Base-by-base conservation (phyloP, 2,797 vertebrate genomes). In the Chromobotia macracanthus region DNA sequence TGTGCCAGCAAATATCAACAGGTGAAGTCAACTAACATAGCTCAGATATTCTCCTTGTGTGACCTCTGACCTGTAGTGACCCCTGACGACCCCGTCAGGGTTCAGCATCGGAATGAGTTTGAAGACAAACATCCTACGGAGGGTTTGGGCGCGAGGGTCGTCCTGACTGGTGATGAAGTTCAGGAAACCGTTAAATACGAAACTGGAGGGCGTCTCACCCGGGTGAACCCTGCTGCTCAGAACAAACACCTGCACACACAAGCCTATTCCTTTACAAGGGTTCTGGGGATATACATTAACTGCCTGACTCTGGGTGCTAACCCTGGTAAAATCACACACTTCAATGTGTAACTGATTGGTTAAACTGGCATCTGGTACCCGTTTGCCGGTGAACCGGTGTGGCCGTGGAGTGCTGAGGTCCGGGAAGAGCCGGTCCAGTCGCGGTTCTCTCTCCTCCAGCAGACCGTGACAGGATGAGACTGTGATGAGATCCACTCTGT, bases 101-200 rank as follows among this genome's bases (percentile, higher is more conserved):
- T 99, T 99, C 83, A 99, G 94, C 96, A 99, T 97, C 44, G 98
- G 98, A 80, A 99, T 95, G 81, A 99, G 95, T 84, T 99, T 99
- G 88, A 99, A 99, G 81, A 99, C 94, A 0, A 97, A 99, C 92
- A 96, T 95, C 68, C 93, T 93, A 11, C 97, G 91, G n/a, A 99
- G 93, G 38, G 89, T 91, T 44, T 96, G 94, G 21, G 97, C 97
- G 0, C 97, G 96, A 0, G 96, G 96, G 75, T 99, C 97, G 4
- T 98, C 95, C 85, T 90, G 94, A 80, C 95, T 93, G 72, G 99
- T 89, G 85, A 99, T 96, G 85, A 99, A 99, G 84, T 95, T 94
- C 83, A 99, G 91, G 88, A 99, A 99, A 60, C 97, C 98, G 0
- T 98, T 99, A 84, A 99, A 98, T 75, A 99, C 98, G 0, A 98